Evolutionary conservation across 2,113 vertebrate species (phyloP).

Genomic region (Cygnus atratus): DNA sequence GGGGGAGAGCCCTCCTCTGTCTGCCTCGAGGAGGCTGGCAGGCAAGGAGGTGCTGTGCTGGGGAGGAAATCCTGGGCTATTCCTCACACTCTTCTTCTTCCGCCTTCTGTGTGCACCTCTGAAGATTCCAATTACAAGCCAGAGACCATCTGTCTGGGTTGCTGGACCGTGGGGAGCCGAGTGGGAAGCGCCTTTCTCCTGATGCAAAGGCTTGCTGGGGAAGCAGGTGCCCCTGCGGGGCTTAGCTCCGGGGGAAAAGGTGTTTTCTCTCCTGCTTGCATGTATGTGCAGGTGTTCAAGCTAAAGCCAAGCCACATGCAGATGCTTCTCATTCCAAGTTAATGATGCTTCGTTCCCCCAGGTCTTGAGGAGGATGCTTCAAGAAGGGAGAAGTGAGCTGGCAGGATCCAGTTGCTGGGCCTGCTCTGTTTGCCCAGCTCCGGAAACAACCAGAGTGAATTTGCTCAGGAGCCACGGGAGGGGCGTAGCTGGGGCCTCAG

Average conservation of each 20-base stretch:
- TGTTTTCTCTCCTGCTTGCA: background rate
- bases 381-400: background rate
- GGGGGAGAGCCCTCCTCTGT: background rate
- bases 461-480: background rate
- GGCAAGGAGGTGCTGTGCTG: background rate
- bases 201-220: background rate
- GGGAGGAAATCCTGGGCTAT: background rate
- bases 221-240: background rate
- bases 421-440: background rate
- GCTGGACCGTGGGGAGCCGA: background rate
- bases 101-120: background rate
- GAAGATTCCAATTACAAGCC: background rate
- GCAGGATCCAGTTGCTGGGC: background rate
- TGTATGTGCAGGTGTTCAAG: background rate
- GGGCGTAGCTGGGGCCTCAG: background rate
- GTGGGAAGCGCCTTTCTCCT: background rate
- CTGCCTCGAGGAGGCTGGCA: background rate
- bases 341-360: background rate
- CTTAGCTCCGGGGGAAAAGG: constrained; percentile 9
- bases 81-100: background rate
- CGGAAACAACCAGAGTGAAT: background rate
- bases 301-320: background rate
- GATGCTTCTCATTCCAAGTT: background rate
- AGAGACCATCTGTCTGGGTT: background rate
- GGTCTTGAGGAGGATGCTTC: background rate